Evolutionary conservation across 2,888 invertebrate genomes (phyloP).

Genomic region (Herminia tarsipennalis): DNA sequence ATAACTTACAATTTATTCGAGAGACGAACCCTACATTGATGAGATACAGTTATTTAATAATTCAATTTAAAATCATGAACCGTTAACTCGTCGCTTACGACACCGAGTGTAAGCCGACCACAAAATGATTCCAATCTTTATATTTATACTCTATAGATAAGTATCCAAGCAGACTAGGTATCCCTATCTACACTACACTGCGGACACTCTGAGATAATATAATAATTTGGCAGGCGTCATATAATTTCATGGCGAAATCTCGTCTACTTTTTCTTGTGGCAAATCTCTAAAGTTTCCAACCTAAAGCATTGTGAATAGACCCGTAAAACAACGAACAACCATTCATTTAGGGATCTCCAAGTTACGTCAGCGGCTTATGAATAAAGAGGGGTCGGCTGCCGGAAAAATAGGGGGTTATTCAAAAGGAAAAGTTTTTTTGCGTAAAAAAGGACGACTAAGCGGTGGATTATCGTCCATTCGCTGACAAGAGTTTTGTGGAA

Average conservation of each 20-base stretch:
- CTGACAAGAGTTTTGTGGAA: constrained; percentile 78
- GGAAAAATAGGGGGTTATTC: constrained; percentile 78
- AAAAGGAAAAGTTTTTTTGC: constrained; percentile 77
- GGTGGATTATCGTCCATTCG: constrained; percentile 76
- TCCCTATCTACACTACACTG: constrained; percentile 24
- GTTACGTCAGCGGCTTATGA: constrained; percentile 82
- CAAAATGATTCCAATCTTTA: constrained; percentile 31
- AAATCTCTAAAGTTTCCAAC: constrained; percentile 79
- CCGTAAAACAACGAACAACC: constrained; percentile 85
- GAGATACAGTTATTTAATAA: constrained; percentile 42
- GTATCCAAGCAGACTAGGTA: constrained; percentile 28
- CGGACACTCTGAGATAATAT: constrained; percentile 49
- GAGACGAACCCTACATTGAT: constrained; percentile 25
- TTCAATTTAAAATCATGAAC: constrained; percentile 43
- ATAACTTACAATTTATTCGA: constrained; percentile 29
- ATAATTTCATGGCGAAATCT: constrained; percentile 63
- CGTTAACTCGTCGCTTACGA: constrained; percentile 27
- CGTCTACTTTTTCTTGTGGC: constrained; percentile 60
- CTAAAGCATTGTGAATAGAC: constrained; percentile 81
- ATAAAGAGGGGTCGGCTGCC: constrained; percentile 77
- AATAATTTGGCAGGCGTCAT: constrained; percentile 61
- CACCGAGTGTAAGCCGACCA: constrained; percentile 19
- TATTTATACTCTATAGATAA: constrained; percentile 27
- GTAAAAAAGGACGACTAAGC: constrained; percentile 75
- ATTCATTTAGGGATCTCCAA: constrained; percentile 82